phyloP scores from a whole-genome alignment of 2,797 vertebrate genomes.

The Apogon talboti region DNA sequence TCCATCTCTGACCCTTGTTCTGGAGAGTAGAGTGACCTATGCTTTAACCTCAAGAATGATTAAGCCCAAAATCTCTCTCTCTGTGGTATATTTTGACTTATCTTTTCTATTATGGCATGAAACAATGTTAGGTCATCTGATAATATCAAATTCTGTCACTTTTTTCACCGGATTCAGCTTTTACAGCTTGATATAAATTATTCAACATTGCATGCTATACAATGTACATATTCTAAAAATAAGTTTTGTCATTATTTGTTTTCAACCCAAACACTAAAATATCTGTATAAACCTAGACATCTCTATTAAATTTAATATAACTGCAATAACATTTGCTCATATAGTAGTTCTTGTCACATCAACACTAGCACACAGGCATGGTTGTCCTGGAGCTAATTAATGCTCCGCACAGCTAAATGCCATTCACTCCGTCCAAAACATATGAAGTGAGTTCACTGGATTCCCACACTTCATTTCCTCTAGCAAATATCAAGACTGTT shows the following conservation, averaged over 20 bases:
- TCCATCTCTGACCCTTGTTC: too few relatives aligned
- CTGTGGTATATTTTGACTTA: too few relatives aligned
- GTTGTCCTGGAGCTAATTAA: slow-evolving; percentile 20
- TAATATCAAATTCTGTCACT: too few relatives aligned
- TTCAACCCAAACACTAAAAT: neutral
- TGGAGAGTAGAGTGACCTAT: too few relatives aligned
- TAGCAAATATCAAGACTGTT: slow-evolving; percentile 31
- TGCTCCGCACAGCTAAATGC: slow-evolving; percentile 21
- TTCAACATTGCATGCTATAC: too few relatives aligned
- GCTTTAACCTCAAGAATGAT: too few relatives aligned
- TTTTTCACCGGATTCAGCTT: too few relatives aligned
- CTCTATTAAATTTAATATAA: neutral
- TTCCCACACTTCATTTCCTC: slow-evolving; percentile 48
- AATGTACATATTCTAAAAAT: neutral
- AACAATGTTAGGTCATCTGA: too few relatives aligned
- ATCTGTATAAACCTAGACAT: neutral
- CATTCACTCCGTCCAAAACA: slow-evolving; percentile 25
- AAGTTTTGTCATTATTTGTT: neutral
- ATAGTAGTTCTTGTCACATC: slow-evolving; percentile 12
- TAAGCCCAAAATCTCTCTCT: too few relatives aligned
- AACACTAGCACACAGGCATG: slow-evolving; percentile 13
- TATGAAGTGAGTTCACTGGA: slow-evolving; percentile 39
- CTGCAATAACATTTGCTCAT: slow-evolving; percentile 6
- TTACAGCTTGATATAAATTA: too few relatives aligned
- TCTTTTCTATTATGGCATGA: too few relatives aligned